Percentiles rank a stretch among this genome's conserved stretches.
phyloP scores from a whole-genome alignment of 2,888 invertebrate species.

The Clistopyga incitator region DNA sequence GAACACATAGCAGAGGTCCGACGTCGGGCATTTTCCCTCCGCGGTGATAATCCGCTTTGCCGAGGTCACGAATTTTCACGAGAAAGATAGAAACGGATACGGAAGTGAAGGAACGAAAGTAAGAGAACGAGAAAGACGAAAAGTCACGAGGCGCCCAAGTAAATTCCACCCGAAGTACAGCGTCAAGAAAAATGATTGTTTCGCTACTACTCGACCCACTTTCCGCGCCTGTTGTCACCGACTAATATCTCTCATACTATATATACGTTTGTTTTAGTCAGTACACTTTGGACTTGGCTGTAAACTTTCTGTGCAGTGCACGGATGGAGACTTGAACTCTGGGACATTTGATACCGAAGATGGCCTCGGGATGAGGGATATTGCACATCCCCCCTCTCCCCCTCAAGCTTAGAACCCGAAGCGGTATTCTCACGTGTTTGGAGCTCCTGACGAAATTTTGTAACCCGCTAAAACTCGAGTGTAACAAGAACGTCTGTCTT shows the following conservation, averaged over 20 bases:
- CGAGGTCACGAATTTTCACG: conserved; percentile 58
- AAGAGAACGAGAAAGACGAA: conserved; percentile 19
- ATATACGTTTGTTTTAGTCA: conserved; percentile 9
- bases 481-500: neutral
- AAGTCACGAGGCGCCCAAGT: conserved; percentile 71
- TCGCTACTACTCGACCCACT: conserved; percentile 71
- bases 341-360: conserved; percentile 45
- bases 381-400: neutral
- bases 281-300: conserved; percentile 19
- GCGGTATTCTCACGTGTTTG: conserved; percentile 1
- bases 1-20: conserved; percentile 25
- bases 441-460: conserved; percentile 6
- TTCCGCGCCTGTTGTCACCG: conserved; percentile 67
- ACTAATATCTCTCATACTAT: conserved; percentile 70
- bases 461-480: conserved; percentile 2
- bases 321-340: conserved; percentile 31
- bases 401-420: neutral
- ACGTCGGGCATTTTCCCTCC: conserved; percentile 19
- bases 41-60: conserved; percentile 51
- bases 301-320: conserved; percentile 32
- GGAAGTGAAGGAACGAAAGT: conserved; percentile 3
- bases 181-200: conserved; percentile 76
- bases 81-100: conserved; percentile 44
- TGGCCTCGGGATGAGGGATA: conserved; percentile 48
- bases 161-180: conserved; percentile 72